Conservation (phyloP, 2,113 vertebrate genomes). For the Loxodonta africana region DNA sequence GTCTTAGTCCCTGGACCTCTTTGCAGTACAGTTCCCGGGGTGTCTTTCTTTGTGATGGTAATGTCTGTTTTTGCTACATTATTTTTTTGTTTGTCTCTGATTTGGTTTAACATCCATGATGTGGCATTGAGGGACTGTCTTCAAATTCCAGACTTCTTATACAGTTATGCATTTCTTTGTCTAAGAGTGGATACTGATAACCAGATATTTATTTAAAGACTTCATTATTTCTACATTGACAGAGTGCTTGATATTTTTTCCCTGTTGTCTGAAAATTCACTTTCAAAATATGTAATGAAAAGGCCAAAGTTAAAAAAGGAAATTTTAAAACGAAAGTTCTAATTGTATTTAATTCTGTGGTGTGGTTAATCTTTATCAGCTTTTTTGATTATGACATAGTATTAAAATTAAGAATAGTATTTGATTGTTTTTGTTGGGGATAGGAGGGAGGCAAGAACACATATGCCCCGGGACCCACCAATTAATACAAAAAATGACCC, state of each 20-base stretch:
- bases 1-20: not conserved
- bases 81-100: not conserved
- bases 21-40: not conserved
- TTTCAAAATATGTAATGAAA: slow-evolving; percentile 34
- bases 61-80: not conserved
- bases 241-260: not conserved
- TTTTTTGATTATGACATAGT: not conserved
- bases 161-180: not conserved
- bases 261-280: not conserved
- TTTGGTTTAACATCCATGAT: not conserved
- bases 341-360: not conserved
- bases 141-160: not conserved
- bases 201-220: not conserved
- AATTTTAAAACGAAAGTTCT: not conserved
- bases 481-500: not conserved
- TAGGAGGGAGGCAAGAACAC: not conserved
- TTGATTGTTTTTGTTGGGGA: too few relatives aligned
- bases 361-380: not conserved
- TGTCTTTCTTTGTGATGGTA: not conserved
- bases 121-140: not conserved
- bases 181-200: not conserved
- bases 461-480: not conserved
- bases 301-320: not conserved
- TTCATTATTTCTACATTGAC: not conserved
- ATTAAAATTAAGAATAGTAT: slow-evolving; percentile 21